Conservation (phyloP, 2,797 vertebrate species). For the Ataeniobius toweri region DNA sequence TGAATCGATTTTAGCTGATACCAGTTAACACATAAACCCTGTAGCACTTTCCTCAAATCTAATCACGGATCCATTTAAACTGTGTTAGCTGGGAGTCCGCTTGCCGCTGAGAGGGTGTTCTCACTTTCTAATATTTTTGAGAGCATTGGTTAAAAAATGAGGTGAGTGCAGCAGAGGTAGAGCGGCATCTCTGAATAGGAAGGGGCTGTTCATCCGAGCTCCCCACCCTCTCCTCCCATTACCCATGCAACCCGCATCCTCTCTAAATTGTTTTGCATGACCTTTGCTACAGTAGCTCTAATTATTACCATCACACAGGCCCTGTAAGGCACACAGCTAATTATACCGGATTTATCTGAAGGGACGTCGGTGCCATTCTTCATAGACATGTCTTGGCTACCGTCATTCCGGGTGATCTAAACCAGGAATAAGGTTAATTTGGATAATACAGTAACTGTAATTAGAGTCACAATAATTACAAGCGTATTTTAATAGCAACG, state of each 20-base stretch:
- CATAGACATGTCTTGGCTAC: constrained; percentile 86
- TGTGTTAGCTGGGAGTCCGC: constrained; percentile 60
- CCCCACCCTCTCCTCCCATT: constrained; percentile 68
- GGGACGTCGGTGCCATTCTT: constrained; percentile 89
- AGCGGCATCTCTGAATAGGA: constrained; percentile 26
- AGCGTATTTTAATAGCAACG: constrained; percentile 69
- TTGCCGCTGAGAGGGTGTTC: constrained; percentile 66
- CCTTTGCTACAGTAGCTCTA: constrained; percentile 89
- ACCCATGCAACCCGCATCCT: constrained; percentile 82
- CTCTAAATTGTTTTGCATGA: constrained; percentile 89
- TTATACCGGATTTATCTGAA: constrained; percentile 94
- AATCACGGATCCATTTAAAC: constrained; percentile 73
- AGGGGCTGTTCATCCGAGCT: constrained; percentile 15
- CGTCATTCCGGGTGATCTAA: constrained; percentile 86
- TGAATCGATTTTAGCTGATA: constrained; percentile 67
- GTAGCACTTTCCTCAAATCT: constrained; percentile 71
- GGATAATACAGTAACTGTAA: constrained; percentile 82
- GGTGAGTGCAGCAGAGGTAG: constrained; percentile 40
- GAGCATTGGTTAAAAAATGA: constrained; percentile 58
- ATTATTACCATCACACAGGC: constrained; percentile 91
- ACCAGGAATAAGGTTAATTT: constrained; percentile 90
- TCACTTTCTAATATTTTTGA: constrained; percentile 69
- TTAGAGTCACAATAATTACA: constrained; percentile 76
- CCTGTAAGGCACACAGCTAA: constrained; percentile 91
- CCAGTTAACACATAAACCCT: constrained; percentile 63